phyloP scores from a whole-genome alignment of 1,140 invertebrate species.

The Drosophila willistoni region DNA sequence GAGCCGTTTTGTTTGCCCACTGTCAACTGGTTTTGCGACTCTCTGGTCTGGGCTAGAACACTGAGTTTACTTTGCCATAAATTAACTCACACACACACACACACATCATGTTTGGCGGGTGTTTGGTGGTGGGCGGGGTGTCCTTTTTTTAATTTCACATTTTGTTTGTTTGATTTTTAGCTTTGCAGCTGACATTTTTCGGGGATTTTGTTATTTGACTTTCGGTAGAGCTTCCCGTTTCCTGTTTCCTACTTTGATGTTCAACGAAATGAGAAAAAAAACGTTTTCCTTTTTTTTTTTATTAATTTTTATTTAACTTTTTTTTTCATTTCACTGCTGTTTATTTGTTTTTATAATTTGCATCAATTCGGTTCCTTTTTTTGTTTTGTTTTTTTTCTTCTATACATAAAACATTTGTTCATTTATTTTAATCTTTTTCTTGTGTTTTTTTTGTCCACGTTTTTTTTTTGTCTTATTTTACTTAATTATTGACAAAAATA shows the following conservation, averaged over 20 bases:
- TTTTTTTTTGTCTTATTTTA: background rate
- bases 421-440: constrained; percentile 37
- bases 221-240: constrained; percentile 33
- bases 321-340: constrained; percentile 23
- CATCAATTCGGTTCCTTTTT: constrained; percentile 39
- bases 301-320: constrained; percentile 59
- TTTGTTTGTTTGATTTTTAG: constrained; percentile 78
- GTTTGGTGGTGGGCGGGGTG: constrained; percentile 20
- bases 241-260: constrained; percentile 53
- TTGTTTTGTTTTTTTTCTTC: constrained; percentile 24
- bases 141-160: constrained; percentile 62
- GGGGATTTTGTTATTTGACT: constrained; percentile 14
- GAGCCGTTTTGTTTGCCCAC: constrained; percentile 72
- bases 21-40: constrained; percentile 57
- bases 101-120: constrained; percentile 19
- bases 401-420: constrained; percentile 67
- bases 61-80: constrained; percentile 52
- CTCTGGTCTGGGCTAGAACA: constrained; percentile 20
- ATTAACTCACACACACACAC: constrained; percentile 57
- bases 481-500: constrained; percentile 70
- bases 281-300: constrained; percentile 36
- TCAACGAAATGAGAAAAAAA: constrained; percentile 18
- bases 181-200: constrained; percentile 64
- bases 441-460: background rate
- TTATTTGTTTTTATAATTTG: constrained; percentile 33